phyloP scores from a whole-genome alignment of 2,113 vertebrate genomes.

The Xenopus borealis region DNA sequence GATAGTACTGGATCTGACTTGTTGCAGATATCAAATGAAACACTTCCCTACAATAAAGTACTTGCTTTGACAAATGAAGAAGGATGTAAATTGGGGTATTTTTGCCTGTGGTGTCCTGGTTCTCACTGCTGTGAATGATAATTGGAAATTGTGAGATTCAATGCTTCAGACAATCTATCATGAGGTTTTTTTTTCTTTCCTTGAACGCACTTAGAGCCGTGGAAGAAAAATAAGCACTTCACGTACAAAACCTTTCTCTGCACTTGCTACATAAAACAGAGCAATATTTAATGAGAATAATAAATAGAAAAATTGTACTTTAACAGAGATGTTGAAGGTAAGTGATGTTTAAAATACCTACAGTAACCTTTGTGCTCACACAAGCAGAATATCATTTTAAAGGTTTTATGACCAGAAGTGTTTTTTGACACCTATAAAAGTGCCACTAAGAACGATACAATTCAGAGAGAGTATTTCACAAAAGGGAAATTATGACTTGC shows the following conservation, averaged over 20 bases:
- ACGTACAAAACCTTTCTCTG: constrained; percentile 39
- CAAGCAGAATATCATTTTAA: constrained; percentile 37
- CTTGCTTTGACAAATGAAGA: constrained; percentile 59
- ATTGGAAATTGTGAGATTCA: constrained; percentile 51
- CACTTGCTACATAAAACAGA: constrained; percentile 22
- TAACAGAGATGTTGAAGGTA: constrained; percentile 37
- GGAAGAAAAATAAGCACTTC: constrained; percentile 15
- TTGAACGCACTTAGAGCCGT: neutral
- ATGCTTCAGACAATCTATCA: constrained; percentile 49
- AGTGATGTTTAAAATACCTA: constrained; percentile 41
- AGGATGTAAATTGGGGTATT: constrained; percentile 59
- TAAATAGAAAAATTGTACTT: constrained; percentile 33
- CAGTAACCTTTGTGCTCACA: constrained; percentile 21
- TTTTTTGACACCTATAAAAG: constrained; percentile 50
- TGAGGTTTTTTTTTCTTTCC: constrained; percentile 41
- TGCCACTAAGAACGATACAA: constrained; percentile 9
- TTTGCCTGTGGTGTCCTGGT: constrained; percentile 57
- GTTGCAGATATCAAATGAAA: constrained; percentile 61
- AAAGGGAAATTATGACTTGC: neutral
- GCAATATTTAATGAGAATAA: constrained; percentile 5
- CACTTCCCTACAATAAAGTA: constrained; percentile 56
- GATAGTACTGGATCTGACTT: constrained; percentile 58
- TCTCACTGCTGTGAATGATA: constrained; percentile 60
- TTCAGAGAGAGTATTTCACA: neutral
- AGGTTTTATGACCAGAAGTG: constrained; percentile 45